Conservation (phyloP, 2,888 invertebrate species). For the Abrostola tripartita region DNA sequence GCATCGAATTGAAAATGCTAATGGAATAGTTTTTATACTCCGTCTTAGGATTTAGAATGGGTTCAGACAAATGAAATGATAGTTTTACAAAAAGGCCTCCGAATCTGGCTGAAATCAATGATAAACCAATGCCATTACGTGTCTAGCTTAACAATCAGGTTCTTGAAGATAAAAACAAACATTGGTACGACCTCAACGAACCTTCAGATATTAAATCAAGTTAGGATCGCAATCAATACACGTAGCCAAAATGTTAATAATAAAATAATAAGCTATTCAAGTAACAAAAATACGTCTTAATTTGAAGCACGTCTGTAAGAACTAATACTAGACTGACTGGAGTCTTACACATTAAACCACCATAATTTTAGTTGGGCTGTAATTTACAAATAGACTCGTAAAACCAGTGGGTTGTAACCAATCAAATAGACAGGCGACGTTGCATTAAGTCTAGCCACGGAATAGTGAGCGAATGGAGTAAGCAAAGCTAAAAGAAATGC, state of each 20-base stretch:
- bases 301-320: constrained; percentile 35
- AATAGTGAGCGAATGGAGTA: constrained; percentile 23
- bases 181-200: neutral
- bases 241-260: constrained; percentile 6
- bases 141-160: neutral
- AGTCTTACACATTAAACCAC: constrained; percentile 41
- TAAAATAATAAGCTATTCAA: constrained; percentile 32
- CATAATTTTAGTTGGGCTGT: constrained; percentile 55
- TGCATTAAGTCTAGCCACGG: constrained; percentile 46
- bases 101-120: neutral
- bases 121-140: neutral
- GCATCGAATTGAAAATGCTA: constrained; percentile 2
- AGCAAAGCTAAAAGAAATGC: neutral
- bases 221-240: too few relatives aligned
- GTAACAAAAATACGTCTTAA: constrained; percentile 35
- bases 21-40: neutral
- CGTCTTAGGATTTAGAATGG: constrained; percentile 1
- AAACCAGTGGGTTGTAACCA: constrained; percentile 55
- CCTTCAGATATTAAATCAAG: too few relatives aligned
- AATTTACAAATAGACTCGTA: constrained; percentile 55
- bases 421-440: constrained; percentile 54
- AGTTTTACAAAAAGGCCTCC: neutral
- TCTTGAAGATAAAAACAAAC: neutral
- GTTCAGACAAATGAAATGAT: neutral
- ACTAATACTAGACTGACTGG: constrained; percentile 38